phyloP scores from a whole-genome alignment of 2,113 vertebrate genomes.

The Cebidichthys violaceus region DNA sequence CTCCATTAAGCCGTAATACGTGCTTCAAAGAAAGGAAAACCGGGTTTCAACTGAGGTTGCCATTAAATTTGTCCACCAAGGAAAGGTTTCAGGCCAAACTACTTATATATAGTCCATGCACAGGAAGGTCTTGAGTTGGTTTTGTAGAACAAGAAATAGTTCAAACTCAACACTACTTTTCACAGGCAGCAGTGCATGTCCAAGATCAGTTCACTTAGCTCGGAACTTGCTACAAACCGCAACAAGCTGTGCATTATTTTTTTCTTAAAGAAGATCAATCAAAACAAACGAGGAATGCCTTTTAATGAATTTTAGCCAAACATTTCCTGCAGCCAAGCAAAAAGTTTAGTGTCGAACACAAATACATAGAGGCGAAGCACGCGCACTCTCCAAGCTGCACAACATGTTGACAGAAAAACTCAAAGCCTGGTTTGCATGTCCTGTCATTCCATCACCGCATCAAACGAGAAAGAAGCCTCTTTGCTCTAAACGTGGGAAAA shows the following conservation, averaged over 20 bases:
- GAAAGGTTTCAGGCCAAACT: neutral
- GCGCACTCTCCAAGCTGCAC: constrained; percentile 57
- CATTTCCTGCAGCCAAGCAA: neutral
- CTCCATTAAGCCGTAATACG: constrained; percentile 19
- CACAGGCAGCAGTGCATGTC: neutral
- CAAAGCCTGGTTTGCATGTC: constrained; percentile 49
- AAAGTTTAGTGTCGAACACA: constrained; percentile 28
- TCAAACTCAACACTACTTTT: neutral
- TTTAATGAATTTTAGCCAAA: neutral
- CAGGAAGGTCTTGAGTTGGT: neutral
- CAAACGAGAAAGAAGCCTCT: constrained; percentile 50
- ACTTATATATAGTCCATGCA: constrained; percentile 5
- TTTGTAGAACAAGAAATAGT: neutral
- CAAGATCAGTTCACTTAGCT: neutral
- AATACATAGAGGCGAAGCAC: constrained; percentile 55
- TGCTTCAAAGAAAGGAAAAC: constrained; percentile 28
- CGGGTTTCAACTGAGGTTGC: neutral
- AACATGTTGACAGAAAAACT: constrained; percentile 69
- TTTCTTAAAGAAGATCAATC: neutral
- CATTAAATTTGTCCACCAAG: constrained; percentile 4
- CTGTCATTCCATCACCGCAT: constrained; percentile 72
- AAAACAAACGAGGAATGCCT: too few relatives aligned
- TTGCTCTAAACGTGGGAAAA: constrained; percentile 70
- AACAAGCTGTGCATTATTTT: neutral
- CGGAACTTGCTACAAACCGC: neutral